These are phyloP conservation scores for Epizoanthus stellaris DNA, from an alignment of 92 coral and sea anemone genomes.

Conservation along the genomic window DNA sequence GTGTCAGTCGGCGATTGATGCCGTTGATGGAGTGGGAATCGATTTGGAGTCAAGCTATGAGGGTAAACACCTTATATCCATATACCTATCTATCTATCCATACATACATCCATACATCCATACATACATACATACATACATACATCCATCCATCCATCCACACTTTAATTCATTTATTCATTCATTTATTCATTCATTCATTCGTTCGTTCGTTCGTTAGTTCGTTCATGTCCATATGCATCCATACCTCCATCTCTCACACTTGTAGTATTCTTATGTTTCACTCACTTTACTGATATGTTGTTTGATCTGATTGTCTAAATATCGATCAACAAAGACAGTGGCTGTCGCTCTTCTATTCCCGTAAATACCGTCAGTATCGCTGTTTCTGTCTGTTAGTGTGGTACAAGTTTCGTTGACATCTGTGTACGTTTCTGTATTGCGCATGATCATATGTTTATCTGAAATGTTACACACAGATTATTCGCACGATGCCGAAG, in stretches of 20 bases:
- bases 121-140: not conserved
- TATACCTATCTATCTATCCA: not conserved
- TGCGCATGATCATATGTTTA: no score
- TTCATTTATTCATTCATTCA: not conserved
- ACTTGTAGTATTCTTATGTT: not conserved
- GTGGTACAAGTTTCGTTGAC: no score
- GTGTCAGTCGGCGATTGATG: conserved; percentile 63
- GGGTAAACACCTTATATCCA: conserved; percentile 18
- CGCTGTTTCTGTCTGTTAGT: no score
- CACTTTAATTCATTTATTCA: not conserved
- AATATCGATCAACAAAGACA: no score
- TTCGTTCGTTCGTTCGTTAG: not conserved
- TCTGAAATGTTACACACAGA: no score
- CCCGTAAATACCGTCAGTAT: no score
- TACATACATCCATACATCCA: not conserved
- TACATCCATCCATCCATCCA: not conserved
- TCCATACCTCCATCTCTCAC: not conserved
- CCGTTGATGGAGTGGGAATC: conserved; percentile 21
- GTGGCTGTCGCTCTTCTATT: no score
- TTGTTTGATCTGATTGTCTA: no score
- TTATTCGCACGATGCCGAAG: no score
- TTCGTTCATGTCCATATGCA: not conserved
- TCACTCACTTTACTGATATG: not conserved
- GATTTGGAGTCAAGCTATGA: conserved; percentile 35
- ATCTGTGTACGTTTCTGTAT: no score